A percentile compares a stretch with the other conserved stretches of the same genome.
Evolutionary conservation across 30 jellyfish, hydroid and myxozoan species (phyloP).

Genomic region (Chironex yamaguchii): DNA sequence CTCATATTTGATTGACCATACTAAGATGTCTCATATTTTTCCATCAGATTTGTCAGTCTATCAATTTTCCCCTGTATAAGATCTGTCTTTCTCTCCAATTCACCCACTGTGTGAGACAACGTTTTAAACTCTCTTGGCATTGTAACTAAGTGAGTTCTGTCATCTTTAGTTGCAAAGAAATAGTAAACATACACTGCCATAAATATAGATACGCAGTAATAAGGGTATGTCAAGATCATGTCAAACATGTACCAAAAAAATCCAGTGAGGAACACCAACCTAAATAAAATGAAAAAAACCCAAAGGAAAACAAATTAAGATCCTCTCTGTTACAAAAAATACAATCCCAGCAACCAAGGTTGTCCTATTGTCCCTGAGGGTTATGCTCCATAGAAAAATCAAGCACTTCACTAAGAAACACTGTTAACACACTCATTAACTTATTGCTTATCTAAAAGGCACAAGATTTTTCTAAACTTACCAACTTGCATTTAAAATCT

Average conservation of each 20-base stretch:
- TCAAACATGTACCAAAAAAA: conserved; percentile 77
- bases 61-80: conserved; percentile 39
- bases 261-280: conserved; percentile 85
- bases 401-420: no score
- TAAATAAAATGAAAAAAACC: background rate
- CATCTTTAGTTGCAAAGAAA: background rate
- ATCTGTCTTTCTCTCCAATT: conserved; percentile 59
- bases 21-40: no score
- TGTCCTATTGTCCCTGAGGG: no score
- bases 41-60: conserved; percentile 15
- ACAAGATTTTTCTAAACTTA: no score
- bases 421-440: no score
- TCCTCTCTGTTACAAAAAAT: no score
- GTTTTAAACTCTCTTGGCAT: conserved; percentile 20
- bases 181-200: background rate
- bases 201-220: conserved; percentile 44
- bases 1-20: no score
- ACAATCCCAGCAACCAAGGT: no score
- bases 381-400: no score
- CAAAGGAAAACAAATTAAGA: background rate
- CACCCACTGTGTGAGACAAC: conserved; percentile 56
- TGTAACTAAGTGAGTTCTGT: background rate
- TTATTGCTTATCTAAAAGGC: no score
- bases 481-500: no score
- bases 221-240: conserved; percentile 68